Conservation (phyloP, 2,113 vertebrate genomes). For the Rhea pennata region DNA sequence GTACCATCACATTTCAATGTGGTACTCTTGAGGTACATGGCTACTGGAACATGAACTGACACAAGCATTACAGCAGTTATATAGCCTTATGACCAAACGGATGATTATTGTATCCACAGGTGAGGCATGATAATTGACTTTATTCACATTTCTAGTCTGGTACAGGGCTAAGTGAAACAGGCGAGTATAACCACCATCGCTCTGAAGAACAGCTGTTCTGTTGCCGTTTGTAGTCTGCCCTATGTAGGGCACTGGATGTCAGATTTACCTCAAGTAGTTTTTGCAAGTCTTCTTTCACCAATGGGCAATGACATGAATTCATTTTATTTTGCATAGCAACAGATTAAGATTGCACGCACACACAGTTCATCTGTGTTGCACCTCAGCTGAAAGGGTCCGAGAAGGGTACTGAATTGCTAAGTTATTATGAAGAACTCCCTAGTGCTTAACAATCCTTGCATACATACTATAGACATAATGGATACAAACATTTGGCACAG, state of each 20-base stretch:
- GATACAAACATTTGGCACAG: neutral
- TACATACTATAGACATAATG: neutral
- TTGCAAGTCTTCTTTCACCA: neutral
- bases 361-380: neutral
- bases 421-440: neutral
- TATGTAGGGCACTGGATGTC: neutral
- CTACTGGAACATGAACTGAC: neutral
- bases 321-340: neutral
- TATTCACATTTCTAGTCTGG: neutral
- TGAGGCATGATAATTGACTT: neutral
- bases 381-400: neutral
- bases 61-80: neutral
- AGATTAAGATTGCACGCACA: neutral
- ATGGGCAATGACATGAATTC: neutral
- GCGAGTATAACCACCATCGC: neutral
- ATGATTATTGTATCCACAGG: neutral
- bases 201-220: neutral
- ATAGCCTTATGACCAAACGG: neutral
- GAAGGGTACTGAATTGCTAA: conserved; percentile 1
- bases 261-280: neutral
- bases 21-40: neutral
- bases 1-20: neutral
- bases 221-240: neutral
- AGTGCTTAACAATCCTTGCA: neutral
- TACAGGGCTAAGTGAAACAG: neutral